Evolutionary conservation across 2,113 vertebrate genomes (phyloP).

Genomic region (Jaculus jaculus): DNA sequence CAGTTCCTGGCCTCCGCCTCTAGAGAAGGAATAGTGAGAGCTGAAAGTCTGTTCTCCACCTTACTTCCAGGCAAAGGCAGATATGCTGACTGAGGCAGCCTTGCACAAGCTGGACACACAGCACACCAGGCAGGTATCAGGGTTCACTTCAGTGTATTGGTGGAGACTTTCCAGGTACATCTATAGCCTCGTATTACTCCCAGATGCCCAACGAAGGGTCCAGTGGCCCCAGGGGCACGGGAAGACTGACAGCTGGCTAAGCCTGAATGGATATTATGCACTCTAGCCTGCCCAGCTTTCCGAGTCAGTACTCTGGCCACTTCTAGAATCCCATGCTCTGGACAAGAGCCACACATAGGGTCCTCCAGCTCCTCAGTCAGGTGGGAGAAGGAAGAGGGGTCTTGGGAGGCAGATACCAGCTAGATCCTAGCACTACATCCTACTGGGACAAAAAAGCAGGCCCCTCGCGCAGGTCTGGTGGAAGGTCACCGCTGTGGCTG

Average conservation of each 20-base stretch:
- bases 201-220: not conserved
- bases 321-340: not conserved
- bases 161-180: not conserved
- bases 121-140: not conserved
- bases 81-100: not conserved
- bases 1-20: not conserved
- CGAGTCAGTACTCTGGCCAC: not conserved
- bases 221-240: not conserved
- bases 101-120: fast-evolving
- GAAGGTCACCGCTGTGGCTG: not conserved
- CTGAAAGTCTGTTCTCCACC: not conserved
- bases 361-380: not conserved
- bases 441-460: not conserved
- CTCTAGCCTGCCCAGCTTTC: not conserved
- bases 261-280: not conserved
- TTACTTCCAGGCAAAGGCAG: not conserved
- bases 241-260: not conserved
- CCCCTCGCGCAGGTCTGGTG: not conserved
- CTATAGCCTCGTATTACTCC: not conserved
- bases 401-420: not conserved
- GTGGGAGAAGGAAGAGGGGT: not conserved
- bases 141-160: fast-evolving
- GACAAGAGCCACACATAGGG: not conserved
- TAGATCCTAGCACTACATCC: not conserved
- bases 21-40: not conserved